These are phyloP conservation scores for Poeciliopsis gracilis DNA, from an alignment of 2,797 vertebrate genomes.

Conservation along the genomic window DNA sequence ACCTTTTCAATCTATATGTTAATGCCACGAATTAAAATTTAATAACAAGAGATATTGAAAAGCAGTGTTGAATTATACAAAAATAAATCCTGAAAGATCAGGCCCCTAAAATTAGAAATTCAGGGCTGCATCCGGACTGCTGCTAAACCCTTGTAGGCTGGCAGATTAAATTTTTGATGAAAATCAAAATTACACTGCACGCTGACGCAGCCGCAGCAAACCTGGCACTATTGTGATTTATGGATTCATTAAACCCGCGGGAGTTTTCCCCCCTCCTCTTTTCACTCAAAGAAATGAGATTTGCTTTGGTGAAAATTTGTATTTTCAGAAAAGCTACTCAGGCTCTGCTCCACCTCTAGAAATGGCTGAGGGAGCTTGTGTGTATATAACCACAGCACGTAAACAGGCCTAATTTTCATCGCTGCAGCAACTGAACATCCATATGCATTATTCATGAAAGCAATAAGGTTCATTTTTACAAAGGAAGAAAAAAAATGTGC, in stretches of 20 bases:
- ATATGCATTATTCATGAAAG: conserved; percentile 83
- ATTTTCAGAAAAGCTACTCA: conserved; percentile 79
- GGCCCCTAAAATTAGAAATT: conserved; percentile 99
- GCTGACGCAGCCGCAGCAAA: conserved; percentile 86
- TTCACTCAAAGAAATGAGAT: conserved; percentile 79
- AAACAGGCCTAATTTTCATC: conserved; percentile 80
- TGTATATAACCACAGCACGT: conserved; percentile 74
- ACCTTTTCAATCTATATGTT: conserved; percentile 99
- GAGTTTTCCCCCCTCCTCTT: conserved; percentile 87
- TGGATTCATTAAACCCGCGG: conserved; percentile 93
- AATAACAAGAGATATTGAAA: conserved; percentile 99
- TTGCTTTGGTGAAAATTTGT: conserved; percentile 80
- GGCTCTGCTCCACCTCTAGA: conserved; percentile 72
- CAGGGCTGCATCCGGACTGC: conserved; percentile 92
- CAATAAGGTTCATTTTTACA: conserved; percentile 81
- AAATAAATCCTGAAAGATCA: conserved; percentile 99
- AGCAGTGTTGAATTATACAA: conserved; percentile 99
- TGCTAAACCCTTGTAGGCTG: conserved; percentile 94
- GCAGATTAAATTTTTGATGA: conserved; percentile 95
- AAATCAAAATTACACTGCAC: conserved; percentile 91
- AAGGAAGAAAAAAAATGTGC: conserved; percentile 74
- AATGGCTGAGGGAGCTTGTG: conserved; percentile 64
- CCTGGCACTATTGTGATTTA: conserved; percentile 96
- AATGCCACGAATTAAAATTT: conserved; percentile 99
- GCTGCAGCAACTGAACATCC: conserved; percentile 78